A percentile compares a stretch with the other conserved stretches of the same genome.
Evolutionary conservation across 2,797 vertebrate species (phyloP).

Genomic region (Eulemur albifrons): DNA sequence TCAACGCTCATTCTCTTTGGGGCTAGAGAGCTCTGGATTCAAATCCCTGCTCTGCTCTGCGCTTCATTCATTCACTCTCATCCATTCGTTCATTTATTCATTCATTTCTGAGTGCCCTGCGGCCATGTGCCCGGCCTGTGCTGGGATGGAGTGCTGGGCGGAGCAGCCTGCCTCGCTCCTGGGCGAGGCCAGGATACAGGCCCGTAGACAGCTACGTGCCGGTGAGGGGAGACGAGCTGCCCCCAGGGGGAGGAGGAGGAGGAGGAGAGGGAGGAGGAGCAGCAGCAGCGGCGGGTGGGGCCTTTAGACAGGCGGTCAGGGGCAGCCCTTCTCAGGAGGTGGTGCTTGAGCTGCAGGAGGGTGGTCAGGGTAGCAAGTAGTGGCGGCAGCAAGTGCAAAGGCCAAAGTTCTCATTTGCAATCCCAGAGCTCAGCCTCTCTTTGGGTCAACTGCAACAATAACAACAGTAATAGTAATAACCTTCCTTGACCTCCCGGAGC

Average conservation of each 20-base stretch:
- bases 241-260: too few species aligned
- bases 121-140: too few species aligned
- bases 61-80: background rate
- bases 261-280: too few species aligned
- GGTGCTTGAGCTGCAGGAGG: background rate
- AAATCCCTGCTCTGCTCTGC: background rate
- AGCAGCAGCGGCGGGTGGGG: background rate
- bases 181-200: background rate
- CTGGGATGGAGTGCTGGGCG: background rate
- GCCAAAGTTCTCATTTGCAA: too few species aligned
- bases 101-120: background rate
- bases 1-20: background rate
- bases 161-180: background rate
- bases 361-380: too few species aligned
- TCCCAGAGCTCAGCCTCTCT: background rate
- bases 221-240: background rate
- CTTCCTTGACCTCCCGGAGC: background rate
- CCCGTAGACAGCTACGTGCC: background rate
- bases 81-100: background rate
- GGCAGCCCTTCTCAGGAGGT: background rate
- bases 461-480: too few species aligned
- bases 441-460: background rate
- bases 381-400: background rate
- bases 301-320: background rate
- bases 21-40: background rate